A percentile compares a stretch with the other conserved stretches of the same genome.
Conservation (phyloP, 2,888 invertebrate genomes). For the Philopedon plagiatum region DNA sequence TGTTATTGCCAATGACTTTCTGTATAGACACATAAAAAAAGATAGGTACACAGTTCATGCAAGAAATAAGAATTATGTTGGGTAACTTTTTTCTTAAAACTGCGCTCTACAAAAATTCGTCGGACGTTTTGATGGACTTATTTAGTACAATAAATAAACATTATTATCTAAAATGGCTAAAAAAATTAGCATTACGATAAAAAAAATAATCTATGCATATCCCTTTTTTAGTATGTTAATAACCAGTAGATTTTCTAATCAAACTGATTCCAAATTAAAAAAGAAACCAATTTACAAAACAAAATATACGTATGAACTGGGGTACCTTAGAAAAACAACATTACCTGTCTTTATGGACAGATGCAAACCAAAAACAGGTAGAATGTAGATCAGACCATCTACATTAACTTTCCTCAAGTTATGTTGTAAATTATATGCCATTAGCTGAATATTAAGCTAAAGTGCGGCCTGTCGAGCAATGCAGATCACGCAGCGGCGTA, state of each 20-base stretch:
- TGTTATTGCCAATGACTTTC: no score
- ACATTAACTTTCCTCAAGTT: conserved; percentile 60
- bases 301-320: background rate
- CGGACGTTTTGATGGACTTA: no score
- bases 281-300: background rate
- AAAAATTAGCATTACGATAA: background rate
- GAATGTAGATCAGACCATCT: conserved; percentile 59
- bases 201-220: no score
- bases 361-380: conserved; percentile 52
- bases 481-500: conserved; percentile 56
- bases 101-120: no score
- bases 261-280: conserved; percentile 3
- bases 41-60: no score
- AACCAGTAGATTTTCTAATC: conserved; percentile 12
- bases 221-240: conserved; percentile 10
- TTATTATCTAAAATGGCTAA: no score
- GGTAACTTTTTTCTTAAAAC: no score
- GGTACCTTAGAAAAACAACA: conserved; percentile 16
- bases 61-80: no score
- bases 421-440: conserved; percentile 63
- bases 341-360: conserved; percentile 26
- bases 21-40: no score
- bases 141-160: no score
- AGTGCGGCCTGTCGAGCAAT: conserved; percentile 55
- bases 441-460: conserved; percentile 63